phyloP scores from a whole-genome alignment of 92 coral and sea anemone genomes.

The Diadumene lineata region DNA sequence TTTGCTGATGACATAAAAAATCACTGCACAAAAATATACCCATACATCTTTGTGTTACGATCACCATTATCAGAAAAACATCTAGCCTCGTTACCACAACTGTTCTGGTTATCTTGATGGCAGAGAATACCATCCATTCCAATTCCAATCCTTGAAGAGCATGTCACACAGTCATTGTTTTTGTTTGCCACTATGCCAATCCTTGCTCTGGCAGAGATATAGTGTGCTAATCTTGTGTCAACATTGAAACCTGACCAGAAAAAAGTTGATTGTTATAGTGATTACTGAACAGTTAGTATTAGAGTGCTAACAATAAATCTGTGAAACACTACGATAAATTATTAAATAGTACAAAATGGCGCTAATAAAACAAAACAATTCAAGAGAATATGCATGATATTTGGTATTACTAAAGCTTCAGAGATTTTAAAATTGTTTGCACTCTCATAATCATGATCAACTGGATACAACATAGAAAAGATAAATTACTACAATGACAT shows the following conservation, averaged over 20 bases:
- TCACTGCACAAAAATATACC: slow-evolving; percentile 47
- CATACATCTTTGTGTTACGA: slow-evolving; percentile 31
- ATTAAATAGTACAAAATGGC: too few species aligned
- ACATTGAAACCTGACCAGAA: slow-evolving; percentile 28
- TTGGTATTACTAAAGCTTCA: too few species aligned
- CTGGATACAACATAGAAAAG: too few species aligned
- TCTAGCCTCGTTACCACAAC: slow-evolving; percentile 51
- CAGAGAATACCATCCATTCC: slow-evolving; percentile 43
- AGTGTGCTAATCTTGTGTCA: not conserved
- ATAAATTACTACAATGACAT: too few species aligned
- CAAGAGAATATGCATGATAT: too few species aligned
- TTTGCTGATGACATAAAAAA: too few species aligned
- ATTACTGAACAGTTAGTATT: not conserved
- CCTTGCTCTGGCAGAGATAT: slow-evolving; percentile 36
- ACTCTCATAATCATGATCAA: too few species aligned
- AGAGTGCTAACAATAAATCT: too few species aligned
- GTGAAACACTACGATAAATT: too few species aligned
- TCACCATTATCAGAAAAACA: slow-evolving; percentile 39
- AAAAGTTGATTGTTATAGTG: too few species aligned
- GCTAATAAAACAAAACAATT: too few species aligned
- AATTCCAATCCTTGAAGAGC: slow-evolving; percentile 44
- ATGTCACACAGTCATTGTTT: slow-evolving; percentile 24
- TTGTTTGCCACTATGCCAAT: slow-evolving; percentile 44
- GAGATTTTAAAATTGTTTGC: too few species aligned
- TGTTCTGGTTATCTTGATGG: slow-evolving; percentile 19